Base-by-base conservation (phyloP, 2,797 vertebrate species). In the Novumbra hubbsi region DNA sequence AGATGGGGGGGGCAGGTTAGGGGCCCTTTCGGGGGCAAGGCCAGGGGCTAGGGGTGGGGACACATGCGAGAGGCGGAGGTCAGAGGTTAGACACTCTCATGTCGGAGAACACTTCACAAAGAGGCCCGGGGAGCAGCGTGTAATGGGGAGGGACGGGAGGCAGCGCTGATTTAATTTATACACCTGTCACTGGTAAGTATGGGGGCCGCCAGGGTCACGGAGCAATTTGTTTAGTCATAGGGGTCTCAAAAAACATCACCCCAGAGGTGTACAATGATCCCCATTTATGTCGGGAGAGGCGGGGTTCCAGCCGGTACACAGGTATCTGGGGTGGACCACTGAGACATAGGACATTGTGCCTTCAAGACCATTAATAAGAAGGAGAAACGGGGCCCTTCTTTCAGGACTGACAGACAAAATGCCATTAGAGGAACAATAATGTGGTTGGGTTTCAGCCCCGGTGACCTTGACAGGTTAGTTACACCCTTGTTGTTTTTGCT, bases 121-220 rank as follows among this genome's bases (percentile, higher is more conserved):
- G 77, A 78, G 75, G 76, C 83, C 71, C 73, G 72, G 76, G 80
- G 32, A 21, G 64, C 48, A 73, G 71, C 62, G 68, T 81, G 80
- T 78, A 83, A 84, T 85, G 65, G 50, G 45, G 69, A 75, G 76
- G 79, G 79, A 71, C 80, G 73, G 76, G 55, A 66, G 75, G 66
- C 69, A 21, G 32, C 28, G 32, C 16, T 19, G 50, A 50, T 74
- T 77, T 85, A 83, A 86, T 88, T 87, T 82, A 88, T 85, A 85
- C 87, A 88, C 87, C 85, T 88, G 85, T 85, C 87, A 87, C 16
- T 72, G 65, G 80, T 81, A 81, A 82, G 80, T 83, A 84, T 71
- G 69, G 72, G 34, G 24, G 21, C 76, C 76, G 67, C 76, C 82
- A 74, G 82, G 85, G 85, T 88, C 84, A 88, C 71, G 34, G 75